Percentiles rank a stretch among this genome's conserved stretches.
Conservation (phyloP, 2,797 vertebrate genomes). For the Philypnodon macrostomus region DNA sequence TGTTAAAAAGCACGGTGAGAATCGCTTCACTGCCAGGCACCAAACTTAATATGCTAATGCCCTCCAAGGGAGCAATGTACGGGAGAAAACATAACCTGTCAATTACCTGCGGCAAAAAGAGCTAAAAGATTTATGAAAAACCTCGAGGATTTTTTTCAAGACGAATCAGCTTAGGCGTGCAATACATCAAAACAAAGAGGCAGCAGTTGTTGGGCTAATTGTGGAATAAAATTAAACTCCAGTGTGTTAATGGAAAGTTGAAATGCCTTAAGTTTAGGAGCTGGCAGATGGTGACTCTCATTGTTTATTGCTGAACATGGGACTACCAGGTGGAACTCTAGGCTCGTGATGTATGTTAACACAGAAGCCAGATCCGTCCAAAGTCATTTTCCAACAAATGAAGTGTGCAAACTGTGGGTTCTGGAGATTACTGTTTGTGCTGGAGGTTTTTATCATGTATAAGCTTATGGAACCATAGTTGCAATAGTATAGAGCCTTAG, state of each 20-base stretch:
- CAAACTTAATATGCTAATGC: conserved; percentile 65
- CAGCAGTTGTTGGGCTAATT: conserved; percentile 39
- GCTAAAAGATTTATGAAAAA: conserved; percentile 56
- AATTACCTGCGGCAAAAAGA: conserved; percentile 56
- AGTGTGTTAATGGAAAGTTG: conserved; percentile 19
- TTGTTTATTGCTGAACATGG: conserved; percentile 36
- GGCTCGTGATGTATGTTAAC: conserved; percentile 35
- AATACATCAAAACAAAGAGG: conserved; percentile 34
- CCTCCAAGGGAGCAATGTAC: conserved; percentile 45
- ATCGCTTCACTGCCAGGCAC: conserved; percentile 52
- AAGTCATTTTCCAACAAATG: conserved; percentile 38
- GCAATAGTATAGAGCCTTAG: too few relatives aligned
- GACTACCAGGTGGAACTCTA: conserved; percentile 40
- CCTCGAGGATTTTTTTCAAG: conserved; percentile 24
- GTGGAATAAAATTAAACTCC: conserved; percentile 39
- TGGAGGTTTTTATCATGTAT: neutral
- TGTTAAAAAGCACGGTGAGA: conserved; percentile 64
- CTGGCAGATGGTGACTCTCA: conserved; percentile 20
- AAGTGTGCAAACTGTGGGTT: conserved; percentile 13
- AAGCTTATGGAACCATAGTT: too few relatives aligned
- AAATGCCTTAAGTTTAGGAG: conserved; percentile 31
- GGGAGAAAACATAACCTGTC: conserved; percentile 65
- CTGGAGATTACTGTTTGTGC: neutral
- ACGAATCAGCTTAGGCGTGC: conserved; percentile 35
- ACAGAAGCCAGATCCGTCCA: conserved; percentile 34